Evolutionary conservation across 2,113 vertebrate genomes (phyloP), one percentile per base, ranked within the genome.

Genomic region (Engraulis encrasicolus): DNA sequence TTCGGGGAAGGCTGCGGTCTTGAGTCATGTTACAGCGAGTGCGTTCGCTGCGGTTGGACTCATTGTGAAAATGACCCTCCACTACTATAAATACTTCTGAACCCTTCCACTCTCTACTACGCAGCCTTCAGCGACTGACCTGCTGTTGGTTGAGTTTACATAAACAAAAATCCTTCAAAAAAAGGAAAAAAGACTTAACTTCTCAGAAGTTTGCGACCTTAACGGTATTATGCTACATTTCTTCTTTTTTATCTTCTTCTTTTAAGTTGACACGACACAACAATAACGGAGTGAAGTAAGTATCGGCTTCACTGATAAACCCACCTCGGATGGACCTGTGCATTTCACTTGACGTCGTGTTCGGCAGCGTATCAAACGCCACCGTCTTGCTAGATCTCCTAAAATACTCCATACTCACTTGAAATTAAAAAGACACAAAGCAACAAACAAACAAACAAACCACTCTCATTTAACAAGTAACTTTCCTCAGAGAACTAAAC

Each of bases 201-300:
- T 95, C 94, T 92, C 85, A 93, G 95, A 95, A 95, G 93, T 95
- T 91, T 90, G 86, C 83, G 92, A 91, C 91, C 84, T 48, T 89
- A 89, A 90, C 89, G 80, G 45, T 90, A 5, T 88, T 89, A 91
- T 82, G 52, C 90, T 89, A 88, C 91, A 93, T 88, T 86, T 89
- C n/a, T n/a, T n/a, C n/a, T n/a, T n/a, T n/a, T n/a, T n/a, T n/a
- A n/a, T n/a, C n/a, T n/a, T n/a, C n/a, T n/a, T n/a, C n/a, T n/a
- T 82, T 92, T 86, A 7, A 54, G 34, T 74, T 34, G 66, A 74
- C 66, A 74, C 66, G 31, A 74, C 66, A 74, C 66, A 74, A 74
- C 66, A 74, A 12, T 34, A 61, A 86, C 23, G 31, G 84, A 83
- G 81, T 74, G 66, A 74, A 74, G 66, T 17, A 74, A 74, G n/a